Evolutionary conservation across 2,888 invertebrate genomes (phyloP).

Genomic region (Cheilosia urbana): DNA sequence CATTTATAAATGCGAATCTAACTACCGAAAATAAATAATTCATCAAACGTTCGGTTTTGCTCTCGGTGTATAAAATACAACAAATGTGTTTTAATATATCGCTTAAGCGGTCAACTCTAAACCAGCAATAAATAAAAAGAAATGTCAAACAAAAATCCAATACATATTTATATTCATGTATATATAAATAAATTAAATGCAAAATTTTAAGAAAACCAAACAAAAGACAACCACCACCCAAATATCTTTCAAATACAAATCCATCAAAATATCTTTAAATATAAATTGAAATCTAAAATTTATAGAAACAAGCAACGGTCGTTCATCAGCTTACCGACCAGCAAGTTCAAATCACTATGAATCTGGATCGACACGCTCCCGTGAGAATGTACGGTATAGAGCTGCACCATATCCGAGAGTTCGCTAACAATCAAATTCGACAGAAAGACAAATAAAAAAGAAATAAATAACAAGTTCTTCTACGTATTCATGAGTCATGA

Average conservation of each 20-base stretch:
- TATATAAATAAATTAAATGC: slow-evolving; percentile 53
- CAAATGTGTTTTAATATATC: slow-evolving; percentile 25
- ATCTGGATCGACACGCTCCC: slow-evolving; percentile 82
- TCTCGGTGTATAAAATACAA: slow-evolving; percentile 26
- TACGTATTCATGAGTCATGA: slow-evolving; percentile 40
- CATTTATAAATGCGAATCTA: not conserved
- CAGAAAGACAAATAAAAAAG: slow-evolving; percentile 41
- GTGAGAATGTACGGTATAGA: slow-evolving; percentile 83
- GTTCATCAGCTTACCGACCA: slow-evolving; percentile 83
- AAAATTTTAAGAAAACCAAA: slow-evolving; percentile 64
- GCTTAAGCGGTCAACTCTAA: slow-evolving; percentile 28
- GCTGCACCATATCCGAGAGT: slow-evolving; percentile 83
- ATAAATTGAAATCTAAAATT: slow-evolving; percentile 81
- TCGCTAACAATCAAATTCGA: slow-evolving; percentile 79
- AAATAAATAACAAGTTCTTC: slow-evolving; percentile 46
- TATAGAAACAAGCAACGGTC: slow-evolving; percentile 84
- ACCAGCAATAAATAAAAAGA: slow-evolving; percentile 40
- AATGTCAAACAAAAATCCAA: slow-evolving; percentile 30
- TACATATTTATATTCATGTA: slow-evolving; percentile 64
- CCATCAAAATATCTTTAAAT: slow-evolving; percentile 70
- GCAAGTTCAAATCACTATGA: slow-evolving; percentile 83
- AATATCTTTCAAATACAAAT: slow-evolving; percentile 60
- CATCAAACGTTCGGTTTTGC: slow-evolving; percentile 35
- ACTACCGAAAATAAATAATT: slow-evolving; percentile 23
- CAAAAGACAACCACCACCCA: slow-evolving; percentile 3